phyloP scores from a whole-genome alignment of 2,888 invertebrate species.

The Lithophane ornitopus region DNA sequence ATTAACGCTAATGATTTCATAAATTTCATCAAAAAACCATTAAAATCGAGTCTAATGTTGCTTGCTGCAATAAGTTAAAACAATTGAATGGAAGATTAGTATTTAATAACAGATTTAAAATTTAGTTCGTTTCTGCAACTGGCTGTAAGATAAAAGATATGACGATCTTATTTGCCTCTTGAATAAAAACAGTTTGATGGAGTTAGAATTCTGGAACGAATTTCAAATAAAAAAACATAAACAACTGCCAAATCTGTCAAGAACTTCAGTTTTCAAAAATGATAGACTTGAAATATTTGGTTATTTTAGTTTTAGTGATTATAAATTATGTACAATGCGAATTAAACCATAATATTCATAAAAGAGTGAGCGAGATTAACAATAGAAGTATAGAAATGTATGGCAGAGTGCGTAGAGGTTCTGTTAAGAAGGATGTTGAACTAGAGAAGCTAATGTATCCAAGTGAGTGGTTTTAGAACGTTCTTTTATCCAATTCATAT shows the following conservation, averaged over 20 bases:
- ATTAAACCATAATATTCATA: slow-evolving; percentile 18
- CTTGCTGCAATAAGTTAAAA: too few species aligned
- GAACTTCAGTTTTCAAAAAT: slow-evolving; percentile 43
- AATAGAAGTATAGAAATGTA: slow-evolving; percentile 46
- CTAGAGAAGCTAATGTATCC: slow-evolving; percentile 53
- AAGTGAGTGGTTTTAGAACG: slow-evolving; percentile 41
- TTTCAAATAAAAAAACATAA: slow-evolving; percentile 18
- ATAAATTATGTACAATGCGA: slow-evolving; percentile 29
- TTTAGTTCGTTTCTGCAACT: too few species aligned
- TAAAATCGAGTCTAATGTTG: too few species aligned
- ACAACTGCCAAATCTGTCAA: slow-evolving; percentile 19
- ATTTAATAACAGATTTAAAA: too few species aligned
- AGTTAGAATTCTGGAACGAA: slow-evolving; percentile 13
- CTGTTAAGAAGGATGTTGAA: slow-evolving; percentile 2
- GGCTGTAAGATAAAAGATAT: neutral
- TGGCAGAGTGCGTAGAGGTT: slow-evolving; percentile 18
- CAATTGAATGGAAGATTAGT: too few species aligned
- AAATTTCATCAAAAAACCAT: too few species aligned
- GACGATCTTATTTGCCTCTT: neutral
- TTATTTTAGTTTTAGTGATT: slow-evolving; percentile 34
- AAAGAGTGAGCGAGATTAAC: slow-evolving; percentile 34
- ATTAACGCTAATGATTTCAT: too few species aligned
- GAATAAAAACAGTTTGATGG: neutral
- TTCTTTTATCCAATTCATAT: neutral
- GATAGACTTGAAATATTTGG: slow-evolving; percentile 21